Percentiles rank a stretch among this genome's conserved stretches.
phyloP scores from a whole-genome alignment of 2,888 invertebrate genomes.

The Stenchaetothrips biformis region DNA sequence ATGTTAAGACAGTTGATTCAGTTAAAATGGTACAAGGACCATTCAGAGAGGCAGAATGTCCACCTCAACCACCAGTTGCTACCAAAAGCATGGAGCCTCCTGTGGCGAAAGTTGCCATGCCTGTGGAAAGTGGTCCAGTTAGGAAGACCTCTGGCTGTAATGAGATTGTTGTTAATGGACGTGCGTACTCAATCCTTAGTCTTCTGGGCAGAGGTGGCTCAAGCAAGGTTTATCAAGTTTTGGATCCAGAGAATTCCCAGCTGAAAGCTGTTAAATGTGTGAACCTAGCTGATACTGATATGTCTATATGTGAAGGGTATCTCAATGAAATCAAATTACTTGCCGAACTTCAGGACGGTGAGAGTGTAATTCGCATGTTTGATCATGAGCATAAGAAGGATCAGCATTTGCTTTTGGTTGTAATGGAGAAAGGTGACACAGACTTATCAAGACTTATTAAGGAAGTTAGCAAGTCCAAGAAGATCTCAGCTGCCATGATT shows the following conservation, averaged over 20 bases:
- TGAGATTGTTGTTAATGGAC: conserved; percentile 56
- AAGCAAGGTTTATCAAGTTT: conserved; percentile 73
- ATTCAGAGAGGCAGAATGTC: background rate
- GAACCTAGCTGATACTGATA: conserved; percentile 65
- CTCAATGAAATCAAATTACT: conserved; percentile 84
- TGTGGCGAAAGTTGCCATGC: no score
- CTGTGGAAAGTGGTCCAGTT: no score
- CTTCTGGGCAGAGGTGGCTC: conserved; percentile 85
- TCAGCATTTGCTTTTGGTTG: conserved; percentile 66
- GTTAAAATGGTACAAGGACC: background rate
- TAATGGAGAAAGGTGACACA: conserved; percentile 89
- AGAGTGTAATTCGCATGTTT: conserved; percentile 75
- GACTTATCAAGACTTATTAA: conserved; percentile 77
- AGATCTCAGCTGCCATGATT: conserved; percentile 58
- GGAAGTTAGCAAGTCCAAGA: conserved; percentile 48
- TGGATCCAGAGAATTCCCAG: conserved; percentile 54
- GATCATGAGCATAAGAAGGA: conserved; percentile 69
- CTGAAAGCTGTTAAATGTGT: conserved; percentile 79
- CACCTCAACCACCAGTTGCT: background rate
- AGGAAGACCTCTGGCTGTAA: background rate
- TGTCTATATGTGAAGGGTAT: conserved; percentile 68
- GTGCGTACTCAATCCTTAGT: conserved; percentile 67
- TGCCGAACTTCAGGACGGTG: conserved; percentile 71
- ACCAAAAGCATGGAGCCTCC: background rate
- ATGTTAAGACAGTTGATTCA: no score